Evolutionary conservation across 2,888 invertebrate genomes (phyloP).

Genomic region (Agrotis puta): DNA sequence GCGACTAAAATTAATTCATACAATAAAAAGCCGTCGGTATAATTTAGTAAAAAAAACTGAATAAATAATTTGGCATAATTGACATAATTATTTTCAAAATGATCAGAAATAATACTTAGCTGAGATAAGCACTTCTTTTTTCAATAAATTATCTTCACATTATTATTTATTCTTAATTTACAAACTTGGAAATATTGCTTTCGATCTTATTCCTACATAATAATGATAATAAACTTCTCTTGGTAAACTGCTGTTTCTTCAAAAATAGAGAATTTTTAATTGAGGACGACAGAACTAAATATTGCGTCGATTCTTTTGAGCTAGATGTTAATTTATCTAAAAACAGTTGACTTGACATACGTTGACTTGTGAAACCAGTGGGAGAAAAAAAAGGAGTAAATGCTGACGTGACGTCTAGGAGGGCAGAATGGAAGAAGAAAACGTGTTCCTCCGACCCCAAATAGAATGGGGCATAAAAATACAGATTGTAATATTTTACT

Average conservation of each 20-base stretch:
- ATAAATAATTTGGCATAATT: slow-evolving; percentile 46
- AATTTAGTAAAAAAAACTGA: slow-evolving; percentile 37
- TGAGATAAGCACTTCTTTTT: slow-evolving; percentile 48
- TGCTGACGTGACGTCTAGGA: no score
- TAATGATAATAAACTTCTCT: slow-evolving; percentile 52
- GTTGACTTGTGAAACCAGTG: not conserved
- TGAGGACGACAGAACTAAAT: slow-evolving; percentile 33
- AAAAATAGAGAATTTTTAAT: slow-evolving; percentile 37
- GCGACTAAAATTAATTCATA: slow-evolving; percentile 15
- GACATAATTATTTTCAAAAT: slow-evolving; percentile 28
- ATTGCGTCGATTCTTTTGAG: not conserved
- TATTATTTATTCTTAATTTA: slow-evolving; percentile 57
- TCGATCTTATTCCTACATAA: slow-evolving; percentile 58
- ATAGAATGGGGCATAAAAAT: no score
- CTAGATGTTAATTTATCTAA: not conserved
- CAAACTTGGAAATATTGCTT: slow-evolving; percentile 67
- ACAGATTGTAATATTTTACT: no score
- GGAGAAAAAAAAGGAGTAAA: no score
- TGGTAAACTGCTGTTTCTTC: slow-evolving; percentile 43
- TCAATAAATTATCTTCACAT: slow-evolving; percentile 48
- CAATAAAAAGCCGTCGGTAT: slow-evolving; percentile 2
- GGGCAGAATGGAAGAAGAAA: no score
- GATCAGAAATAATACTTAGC: slow-evolving; percentile 59
- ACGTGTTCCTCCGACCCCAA: no score
- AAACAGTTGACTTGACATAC: no score